phyloP scores from a whole-genome alignment of 2,797 vertebrate genomes.

The Peromyscus melanophrys region DNA sequence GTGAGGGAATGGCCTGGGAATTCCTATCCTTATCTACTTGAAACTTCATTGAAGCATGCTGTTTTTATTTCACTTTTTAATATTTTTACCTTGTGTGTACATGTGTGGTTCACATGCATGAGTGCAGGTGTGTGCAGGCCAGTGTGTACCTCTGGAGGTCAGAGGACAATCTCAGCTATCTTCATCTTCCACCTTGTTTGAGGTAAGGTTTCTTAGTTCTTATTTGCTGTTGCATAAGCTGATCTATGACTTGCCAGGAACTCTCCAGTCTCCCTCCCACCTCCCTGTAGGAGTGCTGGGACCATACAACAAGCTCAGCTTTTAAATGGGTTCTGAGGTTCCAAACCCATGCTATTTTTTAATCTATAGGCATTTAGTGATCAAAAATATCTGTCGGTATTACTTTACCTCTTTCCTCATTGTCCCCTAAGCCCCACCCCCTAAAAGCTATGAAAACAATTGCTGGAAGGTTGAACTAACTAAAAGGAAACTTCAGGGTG shows the following conservation, averaged over 20 bases:
- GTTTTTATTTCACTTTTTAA: background rate
- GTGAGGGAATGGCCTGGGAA: background rate
- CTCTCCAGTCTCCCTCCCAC: background rate
- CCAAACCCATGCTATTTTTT: background rate
- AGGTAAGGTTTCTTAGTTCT: background rate
- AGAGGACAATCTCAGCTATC: background rate
- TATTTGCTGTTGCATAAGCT: background rate
- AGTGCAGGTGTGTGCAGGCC: background rate
- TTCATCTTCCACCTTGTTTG: background rate
- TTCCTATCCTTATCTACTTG: background rate
- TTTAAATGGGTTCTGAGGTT: background rate
- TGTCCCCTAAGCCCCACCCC: background rate
- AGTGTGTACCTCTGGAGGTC: background rate
- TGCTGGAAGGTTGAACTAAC: background rate
- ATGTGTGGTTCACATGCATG: background rate
- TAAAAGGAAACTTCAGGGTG: slow-evolving; percentile 20
- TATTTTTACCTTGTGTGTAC: background rate
- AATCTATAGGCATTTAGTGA: background rate
- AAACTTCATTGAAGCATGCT: background rate
- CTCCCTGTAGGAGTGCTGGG: background rate
- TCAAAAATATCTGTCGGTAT: background rate
- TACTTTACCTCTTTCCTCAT: background rate
- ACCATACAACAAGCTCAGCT: background rate
- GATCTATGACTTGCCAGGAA: background rate
- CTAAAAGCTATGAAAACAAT: background rate